These are phyloP conservation scores for Bubo scandiacus DNA, from an alignment of 2,113 vertebrate species.

Conservation along the genomic window DNA sequence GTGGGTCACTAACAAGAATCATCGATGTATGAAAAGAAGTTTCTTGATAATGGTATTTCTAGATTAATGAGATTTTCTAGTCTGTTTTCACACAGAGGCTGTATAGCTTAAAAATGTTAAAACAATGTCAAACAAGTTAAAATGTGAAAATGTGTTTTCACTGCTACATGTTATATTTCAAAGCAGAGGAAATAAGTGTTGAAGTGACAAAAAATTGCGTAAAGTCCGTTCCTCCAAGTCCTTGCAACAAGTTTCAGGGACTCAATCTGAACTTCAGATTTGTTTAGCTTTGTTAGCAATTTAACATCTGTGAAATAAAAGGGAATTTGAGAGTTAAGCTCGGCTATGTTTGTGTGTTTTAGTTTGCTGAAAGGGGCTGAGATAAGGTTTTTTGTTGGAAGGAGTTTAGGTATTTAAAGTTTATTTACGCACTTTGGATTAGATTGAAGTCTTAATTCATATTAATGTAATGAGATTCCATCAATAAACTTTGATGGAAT, in stretches of 20 bases:
- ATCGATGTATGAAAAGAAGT: background rate
- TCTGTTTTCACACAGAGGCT: background rate
- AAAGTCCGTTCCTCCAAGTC: background rate
- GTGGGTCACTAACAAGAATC: background rate
- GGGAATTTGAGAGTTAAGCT: background rate
- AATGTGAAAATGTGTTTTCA: background rate
- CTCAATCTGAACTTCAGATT: background rate
- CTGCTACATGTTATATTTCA: background rate
- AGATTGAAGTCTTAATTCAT: background rate
- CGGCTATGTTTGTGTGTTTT: background rate
- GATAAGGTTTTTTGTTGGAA: rapidly evolving
- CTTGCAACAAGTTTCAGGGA: background rate
- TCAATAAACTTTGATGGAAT: background rate
- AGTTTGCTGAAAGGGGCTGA: background rate
- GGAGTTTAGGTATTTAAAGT: background rate
- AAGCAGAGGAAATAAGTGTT: background rate
- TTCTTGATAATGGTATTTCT: background rate
- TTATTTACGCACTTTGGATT: background rate
- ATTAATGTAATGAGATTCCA: background rate
- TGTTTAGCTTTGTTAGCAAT: background rate
- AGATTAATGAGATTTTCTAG: background rate
- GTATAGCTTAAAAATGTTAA: background rate
- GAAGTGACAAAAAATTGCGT: background rate
- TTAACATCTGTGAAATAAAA: constrained; percentile 48
- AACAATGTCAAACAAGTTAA: background rate